Base-by-base conservation (phyloP, 2,797 vertebrate species). In the Oreortyx pictus region DNA sequence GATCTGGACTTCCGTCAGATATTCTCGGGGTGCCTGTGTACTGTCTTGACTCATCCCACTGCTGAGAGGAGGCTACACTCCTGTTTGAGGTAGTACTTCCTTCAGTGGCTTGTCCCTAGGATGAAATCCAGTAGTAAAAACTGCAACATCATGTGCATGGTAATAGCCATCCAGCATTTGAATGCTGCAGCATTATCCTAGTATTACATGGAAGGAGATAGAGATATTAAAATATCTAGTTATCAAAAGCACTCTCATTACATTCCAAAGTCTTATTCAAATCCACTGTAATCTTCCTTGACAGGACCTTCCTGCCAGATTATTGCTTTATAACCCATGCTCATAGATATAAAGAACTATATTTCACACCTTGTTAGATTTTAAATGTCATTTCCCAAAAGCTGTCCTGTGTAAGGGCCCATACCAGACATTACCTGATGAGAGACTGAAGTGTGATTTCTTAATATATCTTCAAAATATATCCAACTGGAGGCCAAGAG, bases 261-360 rank as follows among this genome's bases (percentile, higher is more conserved):
- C 43, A 52, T 88, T 92, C 33, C 13, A n/a, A 89, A 83, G 17
- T n/a, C 31, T 57, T 77, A 65, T 60, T 57, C 78, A 88, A 94
- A 90, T 67, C 71, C 43, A n/a, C 35, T 50, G 11, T 82, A 86
- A 86, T 91, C 39, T 56, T 83, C 35, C 66, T 83, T 89, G 60
- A 66, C 50, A 76, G 50, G 25, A 82, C 8, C 7, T 71, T 95
- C 86, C 49, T 90, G 66, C 23, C 60, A 86, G 52, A 86, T 37
- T 33, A 44, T 86, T 52, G 82, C 82, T 83, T 89, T 86, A 66
- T 39, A 91, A 52, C 11, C 5, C 5, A 2, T 19, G 43, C 35
- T 46, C 17, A 47, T 67, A 91, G 92, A 86, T 19, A 5, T 20
- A 27, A 60, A 68, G 70, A 89, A 66, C 47, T 66, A 46, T 54